Conservation (phyloP, 2,888 invertebrate genomes). For the Andrena haemorrhoa region DNA sequence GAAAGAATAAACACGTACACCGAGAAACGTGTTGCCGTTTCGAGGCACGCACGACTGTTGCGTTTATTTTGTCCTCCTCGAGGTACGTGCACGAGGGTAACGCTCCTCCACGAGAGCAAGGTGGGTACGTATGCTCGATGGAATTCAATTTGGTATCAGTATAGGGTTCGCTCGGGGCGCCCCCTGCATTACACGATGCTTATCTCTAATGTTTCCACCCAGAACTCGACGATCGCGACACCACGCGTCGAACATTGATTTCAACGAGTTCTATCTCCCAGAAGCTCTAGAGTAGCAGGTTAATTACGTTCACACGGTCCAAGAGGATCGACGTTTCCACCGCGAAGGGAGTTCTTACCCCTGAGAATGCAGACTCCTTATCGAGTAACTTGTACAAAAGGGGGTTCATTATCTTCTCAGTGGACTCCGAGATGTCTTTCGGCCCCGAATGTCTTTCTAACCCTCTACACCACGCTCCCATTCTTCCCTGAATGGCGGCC, state of each 20-base stretch:
- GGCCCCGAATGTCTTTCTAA: conserved; percentile 67
- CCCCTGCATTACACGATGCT: neutral
- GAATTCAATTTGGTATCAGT: conserved; percentile 52
- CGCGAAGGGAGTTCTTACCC: neutral
- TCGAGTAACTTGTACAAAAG: conserved; percentile 67
- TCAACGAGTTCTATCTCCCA: neutral
- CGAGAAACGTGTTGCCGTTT: conserved; percentile 76
- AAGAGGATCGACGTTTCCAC: neutral
- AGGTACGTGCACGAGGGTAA: conserved; percentile 69
- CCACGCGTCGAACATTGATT: neutral
- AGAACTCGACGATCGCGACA: neutral
- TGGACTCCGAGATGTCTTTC: conserved; percentile 57
- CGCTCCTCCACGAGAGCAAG: conserved; percentile 60
- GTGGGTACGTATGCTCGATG: conserved; percentile 52
- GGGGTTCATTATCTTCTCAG: conserved; percentile 64
- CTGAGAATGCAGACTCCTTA: conserved; percentile 49
- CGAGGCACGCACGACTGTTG: conserved; percentile 80
- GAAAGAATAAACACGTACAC: conserved; percentile 64
- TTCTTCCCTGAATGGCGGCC: conserved; percentile 67
- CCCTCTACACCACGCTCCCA: conserved; percentile 57
- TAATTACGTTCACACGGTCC: conserved; percentile 23
- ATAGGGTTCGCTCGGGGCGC: neutral
- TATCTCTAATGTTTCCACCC: neutral
- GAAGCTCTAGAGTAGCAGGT: neutral
- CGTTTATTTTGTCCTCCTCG: conserved; percentile 78